Percentiles rank a stretch among this genome's conserved stretches.
Conservation (phyloP, 2,888 invertebrate genomes). For the Yponomeuta sedellus region DNA sequence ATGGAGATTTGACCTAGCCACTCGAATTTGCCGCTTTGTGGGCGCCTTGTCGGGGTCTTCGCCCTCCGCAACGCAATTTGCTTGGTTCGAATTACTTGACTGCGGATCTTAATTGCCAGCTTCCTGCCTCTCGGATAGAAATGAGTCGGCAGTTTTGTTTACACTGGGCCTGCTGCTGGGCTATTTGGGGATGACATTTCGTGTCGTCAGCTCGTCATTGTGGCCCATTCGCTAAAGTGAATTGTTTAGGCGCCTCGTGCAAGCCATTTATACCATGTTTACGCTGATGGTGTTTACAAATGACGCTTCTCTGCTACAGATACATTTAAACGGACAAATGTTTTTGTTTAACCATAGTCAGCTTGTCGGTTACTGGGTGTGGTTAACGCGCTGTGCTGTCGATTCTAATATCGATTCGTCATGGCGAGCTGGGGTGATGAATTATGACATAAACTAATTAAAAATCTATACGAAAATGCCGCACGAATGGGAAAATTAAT, state of each 20-base stretch:
- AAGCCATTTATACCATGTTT: neutral
- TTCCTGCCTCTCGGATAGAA: constrained; percentile 57
- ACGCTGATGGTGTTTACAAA: neutral
- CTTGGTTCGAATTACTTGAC: constrained; percentile 53
- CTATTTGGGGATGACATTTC: constrained; percentile 7
- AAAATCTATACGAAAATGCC: neutral
- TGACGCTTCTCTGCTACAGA: neutral
- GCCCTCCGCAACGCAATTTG: constrained; percentile 31
- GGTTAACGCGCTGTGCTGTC: neutral
- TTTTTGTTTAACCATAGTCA: neutral
- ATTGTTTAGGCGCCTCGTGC: neutral
- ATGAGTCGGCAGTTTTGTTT: constrained; percentile 59
- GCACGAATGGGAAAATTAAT: neutral
- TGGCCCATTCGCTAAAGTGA: neutral
- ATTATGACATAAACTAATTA: neutral
- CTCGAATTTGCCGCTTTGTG: constrained; percentile 2
- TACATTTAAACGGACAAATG: neutral
- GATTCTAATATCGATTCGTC: constrained; percentile 1
- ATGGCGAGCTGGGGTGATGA: neutral
- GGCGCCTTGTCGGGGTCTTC: constrained; percentile 5
- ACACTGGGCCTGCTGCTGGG: neutral
- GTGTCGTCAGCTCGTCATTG: constrained; percentile 10
- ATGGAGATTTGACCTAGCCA: neutral
- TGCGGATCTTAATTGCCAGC: constrained; percentile 63
- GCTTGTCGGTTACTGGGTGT: neutral